Conservation (phyloP, 2,113 vertebrate species). For the Chroicocephalus ridibundus region DNA sequence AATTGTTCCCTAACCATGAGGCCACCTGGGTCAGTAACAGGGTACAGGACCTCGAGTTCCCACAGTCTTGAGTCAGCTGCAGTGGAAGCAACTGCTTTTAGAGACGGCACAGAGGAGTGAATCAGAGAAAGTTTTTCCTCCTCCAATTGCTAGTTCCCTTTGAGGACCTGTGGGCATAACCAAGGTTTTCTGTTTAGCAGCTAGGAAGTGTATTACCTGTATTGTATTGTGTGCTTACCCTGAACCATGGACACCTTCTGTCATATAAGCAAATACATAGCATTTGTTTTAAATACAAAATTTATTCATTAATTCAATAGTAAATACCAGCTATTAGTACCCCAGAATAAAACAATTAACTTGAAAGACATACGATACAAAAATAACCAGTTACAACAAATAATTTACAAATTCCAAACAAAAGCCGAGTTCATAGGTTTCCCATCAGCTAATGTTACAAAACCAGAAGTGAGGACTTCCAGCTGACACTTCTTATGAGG, state of each 20-base stretch:
- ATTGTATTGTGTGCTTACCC: neutral
- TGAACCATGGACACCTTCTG: neutral
- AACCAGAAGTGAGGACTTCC: neutral
- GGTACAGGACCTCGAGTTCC: neutral
- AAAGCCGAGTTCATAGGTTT: neutral
- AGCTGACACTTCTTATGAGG: neutral
- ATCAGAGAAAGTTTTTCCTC: neutral
- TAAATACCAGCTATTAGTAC: neutral
- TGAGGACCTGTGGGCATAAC: neutral
- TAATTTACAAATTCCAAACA: neutral
- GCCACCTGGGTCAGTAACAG: neutral
- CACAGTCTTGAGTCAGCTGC: neutral
- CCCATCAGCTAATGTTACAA: neutral
- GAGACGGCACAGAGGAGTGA: neutral
- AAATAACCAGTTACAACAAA: neutral
- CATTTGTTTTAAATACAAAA: conserved; percentile 52
- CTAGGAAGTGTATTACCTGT: neutral
- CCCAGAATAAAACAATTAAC: neutral
- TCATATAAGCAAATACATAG: neutral
- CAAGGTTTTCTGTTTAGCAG: neutral
- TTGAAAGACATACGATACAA: neutral
- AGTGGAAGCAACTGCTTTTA: neutral
- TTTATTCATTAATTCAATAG: conserved; percentile 17
- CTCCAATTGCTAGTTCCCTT: neutral
- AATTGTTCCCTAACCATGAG: neutral